phyloP scores from a whole-genome alignment of 2,113 vertebrate species.

The Ptychochromis oligacanthus region DNA sequence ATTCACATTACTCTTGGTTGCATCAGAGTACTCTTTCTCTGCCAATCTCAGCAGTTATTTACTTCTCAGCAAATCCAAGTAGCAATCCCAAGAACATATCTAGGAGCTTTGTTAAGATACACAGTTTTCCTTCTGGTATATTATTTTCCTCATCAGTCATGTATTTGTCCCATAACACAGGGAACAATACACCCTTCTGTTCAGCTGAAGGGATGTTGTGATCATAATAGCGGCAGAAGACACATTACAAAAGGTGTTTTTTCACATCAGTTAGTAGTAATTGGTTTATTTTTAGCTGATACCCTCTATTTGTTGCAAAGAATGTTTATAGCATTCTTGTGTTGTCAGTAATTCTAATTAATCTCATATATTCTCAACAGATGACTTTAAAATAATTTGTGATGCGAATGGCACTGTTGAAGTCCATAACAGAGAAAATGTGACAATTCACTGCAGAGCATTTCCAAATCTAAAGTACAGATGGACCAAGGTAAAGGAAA shows the following conservation, averaged over 20 bases:
- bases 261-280: not conserved
- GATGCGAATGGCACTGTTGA: constrained; percentile 25
- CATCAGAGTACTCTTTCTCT: constrained; percentile 17
- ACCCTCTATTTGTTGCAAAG: too few relatives aligned
- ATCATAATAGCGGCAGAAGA: not conserved
- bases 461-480: constrained; percentile 25
- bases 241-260: not conserved
- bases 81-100: not conserved
- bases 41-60: constrained; percentile 10
- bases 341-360: not conserved
- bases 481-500: constrained; percentile 73
- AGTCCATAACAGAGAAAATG: constrained; percentile 49
- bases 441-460: constrained; percentile 48
- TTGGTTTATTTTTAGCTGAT: too few relatives aligned
- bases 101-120: not conserved
- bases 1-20: constrained; percentile 35
- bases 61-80: constrained; percentile 14
- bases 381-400: constrained; percentile 56
- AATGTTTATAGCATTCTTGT: not conserved
- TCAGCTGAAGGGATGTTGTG: not conserved
- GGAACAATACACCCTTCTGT: accelerated
- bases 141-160: not conserved
- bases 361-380: constrained; percentile 34
- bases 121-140: not conserved
- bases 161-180: not conserved